Conservation (phyloP, 2,113 vertebrate species). For the Ptilorrhoa leucosticta region DNA sequence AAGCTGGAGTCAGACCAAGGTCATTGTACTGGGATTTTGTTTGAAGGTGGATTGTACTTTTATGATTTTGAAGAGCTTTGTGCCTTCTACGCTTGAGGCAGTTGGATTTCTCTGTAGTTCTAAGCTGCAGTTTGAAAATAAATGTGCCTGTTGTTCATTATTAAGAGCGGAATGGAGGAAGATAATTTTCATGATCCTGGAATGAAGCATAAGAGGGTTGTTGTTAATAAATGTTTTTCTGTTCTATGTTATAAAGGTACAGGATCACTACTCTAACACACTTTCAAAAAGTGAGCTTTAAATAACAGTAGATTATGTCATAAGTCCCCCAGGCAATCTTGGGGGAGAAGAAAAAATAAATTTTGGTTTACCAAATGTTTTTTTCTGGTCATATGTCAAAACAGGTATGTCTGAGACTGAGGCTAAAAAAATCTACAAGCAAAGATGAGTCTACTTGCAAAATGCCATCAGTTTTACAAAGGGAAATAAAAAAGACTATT, state of each 20-base stretch:
- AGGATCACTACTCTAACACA: neutral
- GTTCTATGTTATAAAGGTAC: neutral
- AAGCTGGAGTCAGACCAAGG: slow-evolving; percentile 34
- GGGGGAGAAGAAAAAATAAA: neutral
- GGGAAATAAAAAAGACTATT: neutral
- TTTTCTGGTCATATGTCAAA: neutral
- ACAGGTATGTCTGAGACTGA: neutral
- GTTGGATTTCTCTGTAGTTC: slow-evolving; percentile 40
- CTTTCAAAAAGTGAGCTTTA: neutral
- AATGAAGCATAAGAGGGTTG: neutral
- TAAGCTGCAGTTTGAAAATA: slow-evolving; percentile 13
- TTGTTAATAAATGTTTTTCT: neutral
- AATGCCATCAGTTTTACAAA: neutral
- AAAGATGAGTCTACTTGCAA: neutral
- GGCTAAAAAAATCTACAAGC: neutral
- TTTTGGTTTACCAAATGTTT: neutral
- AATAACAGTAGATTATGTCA: neutral
- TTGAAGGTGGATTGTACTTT: slow-evolving; percentile 35
- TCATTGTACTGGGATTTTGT: slow-evolving; percentile 22
- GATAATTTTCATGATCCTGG: neutral
- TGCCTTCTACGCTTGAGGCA: neutral
- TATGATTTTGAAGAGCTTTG: slow-evolving; percentile 7
- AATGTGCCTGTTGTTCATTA: slow-evolving; percentile 26
- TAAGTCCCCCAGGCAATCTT: neutral
- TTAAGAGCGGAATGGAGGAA: slow-evolving; percentile 6